Conservation (phyloP, 2,888 invertebrate species). For the Idaea dimidiata region DNA sequence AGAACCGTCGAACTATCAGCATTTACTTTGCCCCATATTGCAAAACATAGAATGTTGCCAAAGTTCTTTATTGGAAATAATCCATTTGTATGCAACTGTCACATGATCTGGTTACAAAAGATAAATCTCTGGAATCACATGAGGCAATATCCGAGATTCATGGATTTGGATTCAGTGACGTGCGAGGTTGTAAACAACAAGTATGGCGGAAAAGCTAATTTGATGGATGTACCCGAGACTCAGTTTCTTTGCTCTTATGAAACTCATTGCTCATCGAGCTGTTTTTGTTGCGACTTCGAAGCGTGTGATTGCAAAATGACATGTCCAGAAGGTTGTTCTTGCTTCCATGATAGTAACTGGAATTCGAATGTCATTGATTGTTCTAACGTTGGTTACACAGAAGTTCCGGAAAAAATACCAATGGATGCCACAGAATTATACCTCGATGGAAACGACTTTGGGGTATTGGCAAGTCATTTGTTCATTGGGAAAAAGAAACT, state of each 20-base stretch:
- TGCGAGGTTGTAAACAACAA: slow-evolving; percentile 87
- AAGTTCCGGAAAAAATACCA: slow-evolving; percentile 88
- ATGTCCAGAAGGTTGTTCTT: slow-evolving; percentile 91
- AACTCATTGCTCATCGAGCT: slow-evolving; percentile 90
- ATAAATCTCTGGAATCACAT: slow-evolving; percentile 87
- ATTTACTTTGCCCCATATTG: slow-evolving; percentile 84
- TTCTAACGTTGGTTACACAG: slow-evolving; percentile 85
- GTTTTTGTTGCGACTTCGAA: slow-evolving; percentile 93
- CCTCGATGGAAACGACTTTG: slow-evolving; percentile 90
- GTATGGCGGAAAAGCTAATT: slow-evolving; percentile 83
- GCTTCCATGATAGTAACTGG: slow-evolving; percentile 92
- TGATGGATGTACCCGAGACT: slow-evolving; percentile 85
- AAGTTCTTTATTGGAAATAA: slow-evolving; percentile 90
- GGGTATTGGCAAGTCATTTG: slow-evolving; percentile 87
- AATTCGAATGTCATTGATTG: slow-evolving; percentile 91
- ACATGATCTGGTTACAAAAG: slow-evolving; percentile 91
- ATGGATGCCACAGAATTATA: slow-evolving; percentile 94
- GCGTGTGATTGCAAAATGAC: slow-evolving; percentile 95
- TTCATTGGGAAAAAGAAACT: slow-evolving; percentile 92
- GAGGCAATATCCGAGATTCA: slow-evolving; percentile 87
- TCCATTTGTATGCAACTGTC: slow-evolving; percentile 92
- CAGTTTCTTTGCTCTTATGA: slow-evolving; percentile 91
- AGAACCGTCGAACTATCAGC: slow-evolving; percentile 87
- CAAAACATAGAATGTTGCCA: slow-evolving; percentile 84
- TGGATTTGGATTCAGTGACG: slow-evolving; percentile 87